Percentiles rank a stretch among this genome's conserved stretches.
phyloP scores from a whole-genome alignment of 2,797 vertebrate genomes.

The Acrossocheilus fasciatus region DNA sequence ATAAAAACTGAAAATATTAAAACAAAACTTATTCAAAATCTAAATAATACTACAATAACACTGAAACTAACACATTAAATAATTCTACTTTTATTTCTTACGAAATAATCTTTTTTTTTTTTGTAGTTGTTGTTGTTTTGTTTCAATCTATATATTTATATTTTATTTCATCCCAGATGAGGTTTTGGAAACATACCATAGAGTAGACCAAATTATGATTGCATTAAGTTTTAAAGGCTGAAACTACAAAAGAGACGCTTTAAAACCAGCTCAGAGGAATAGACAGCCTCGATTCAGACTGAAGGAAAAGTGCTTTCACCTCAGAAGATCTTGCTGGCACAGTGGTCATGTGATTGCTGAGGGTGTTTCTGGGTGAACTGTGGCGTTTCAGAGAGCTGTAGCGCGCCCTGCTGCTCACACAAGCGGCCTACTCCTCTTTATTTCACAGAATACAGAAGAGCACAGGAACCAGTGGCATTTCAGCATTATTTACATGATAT shows the following conservation, averaged over 20 bases:
- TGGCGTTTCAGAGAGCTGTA: slow-evolving; percentile 34
- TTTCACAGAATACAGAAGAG: background rate
- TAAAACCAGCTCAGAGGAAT: background rate
- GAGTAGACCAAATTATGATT: background rate
- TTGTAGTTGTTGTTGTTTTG: background rate
- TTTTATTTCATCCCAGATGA: background rate
- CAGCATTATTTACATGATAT: background rate
- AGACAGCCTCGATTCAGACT: background rate
- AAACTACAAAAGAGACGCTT: background rate
- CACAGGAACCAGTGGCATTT: background rate
- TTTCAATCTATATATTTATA: background rate
- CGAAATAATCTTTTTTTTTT: background rate
- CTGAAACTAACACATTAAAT: background rate
- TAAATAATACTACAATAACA: background rate
- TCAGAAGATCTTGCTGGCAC: background rate
- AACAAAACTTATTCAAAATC: background rate
- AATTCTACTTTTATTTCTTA: background rate
- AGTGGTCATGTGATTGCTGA: background rate
- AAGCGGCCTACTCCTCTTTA: slow-evolving; percentile 66
- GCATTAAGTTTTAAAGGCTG: background rate
- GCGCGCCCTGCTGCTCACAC: slow-evolving; percentile 75
- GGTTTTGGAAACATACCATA: background rate
- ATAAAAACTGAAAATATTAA: background rate
- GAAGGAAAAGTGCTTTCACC: background rate
- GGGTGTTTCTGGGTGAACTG: background rate